Percentiles rank a stretch among this genome's conserved stretches.
Conservation (phyloP, 2,113 vertebrate species). For the Empidonax alnorum region DNA sequence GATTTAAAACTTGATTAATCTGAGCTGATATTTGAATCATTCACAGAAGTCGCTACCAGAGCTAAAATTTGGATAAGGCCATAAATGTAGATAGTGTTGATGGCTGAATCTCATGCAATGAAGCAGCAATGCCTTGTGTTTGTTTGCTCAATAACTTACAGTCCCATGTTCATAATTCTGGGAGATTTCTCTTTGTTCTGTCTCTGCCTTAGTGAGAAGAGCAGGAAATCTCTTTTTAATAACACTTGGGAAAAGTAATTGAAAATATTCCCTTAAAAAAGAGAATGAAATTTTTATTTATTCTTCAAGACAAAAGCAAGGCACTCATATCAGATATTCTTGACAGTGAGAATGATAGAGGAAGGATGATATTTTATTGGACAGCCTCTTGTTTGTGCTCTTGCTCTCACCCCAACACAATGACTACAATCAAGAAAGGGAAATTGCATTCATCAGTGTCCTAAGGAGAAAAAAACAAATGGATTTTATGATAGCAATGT, state of each 20-base stretch:
- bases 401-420: neutral
- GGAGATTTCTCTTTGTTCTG: neutral
- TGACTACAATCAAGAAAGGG: slow-evolving; percentile 27
- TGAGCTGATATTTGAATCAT: neutral
- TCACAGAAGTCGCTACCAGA: neutral
- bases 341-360: slow-evolving; percentile 40
- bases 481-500: slow-evolving; percentile 8
- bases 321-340: neutral
- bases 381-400: slow-evolving; percentile 9
- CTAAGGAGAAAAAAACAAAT: slow-evolving; percentile 41
- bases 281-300: neutral
- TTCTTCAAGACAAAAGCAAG: slow-evolving; percentile 19
- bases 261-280: slow-evolving; percentile 32
- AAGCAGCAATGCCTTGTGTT: neutral
- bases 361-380: slow-evolving; percentile 37
- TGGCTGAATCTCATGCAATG: slow-evolving; percentile 2
- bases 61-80: slow-evolving; percentile 33
- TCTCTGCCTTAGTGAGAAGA: neutral
- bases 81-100: slow-evolving; percentile 1
- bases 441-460: slow-evolving; percentile 42
- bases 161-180: neutral
- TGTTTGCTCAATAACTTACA: slow-evolving; percentile 34
- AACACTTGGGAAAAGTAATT: neutral
- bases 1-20: slow-evolving; percentile 29
- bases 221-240: neutral